These are phyloP conservation scores for Anolis carolinensis DNA, from an alignment of 2,113 vertebrate species.

Conservation along the genomic window DNA sequence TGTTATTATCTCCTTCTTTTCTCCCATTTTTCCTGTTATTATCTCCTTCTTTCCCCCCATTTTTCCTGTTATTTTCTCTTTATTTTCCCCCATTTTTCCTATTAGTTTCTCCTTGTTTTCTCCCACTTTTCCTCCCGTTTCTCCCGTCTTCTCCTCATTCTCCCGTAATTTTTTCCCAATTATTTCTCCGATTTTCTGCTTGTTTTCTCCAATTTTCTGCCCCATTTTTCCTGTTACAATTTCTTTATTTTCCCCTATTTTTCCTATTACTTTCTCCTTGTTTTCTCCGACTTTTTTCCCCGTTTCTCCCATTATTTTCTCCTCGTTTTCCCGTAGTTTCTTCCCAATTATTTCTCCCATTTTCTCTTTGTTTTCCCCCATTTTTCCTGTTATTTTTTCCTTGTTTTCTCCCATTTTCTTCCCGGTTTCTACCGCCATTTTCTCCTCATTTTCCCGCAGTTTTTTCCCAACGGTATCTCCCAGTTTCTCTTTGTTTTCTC, in stretches of 20 bases:
- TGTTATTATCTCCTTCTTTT: not conserved
- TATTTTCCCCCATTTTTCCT: not conserved
- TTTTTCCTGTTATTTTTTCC: not conserved
- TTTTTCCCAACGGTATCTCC: no score
- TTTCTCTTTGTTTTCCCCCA: not conserved
- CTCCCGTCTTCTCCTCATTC: accelerated
- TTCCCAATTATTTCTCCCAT: conserved; percentile 12
- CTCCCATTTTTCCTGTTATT: not conserved
- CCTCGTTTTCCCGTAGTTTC: not conserved
- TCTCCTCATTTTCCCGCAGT: not conserved
- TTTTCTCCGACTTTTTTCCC: accelerated
- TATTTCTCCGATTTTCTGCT: accelerated
- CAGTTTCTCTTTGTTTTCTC: not conserved
- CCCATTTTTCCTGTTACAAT: not conserved
- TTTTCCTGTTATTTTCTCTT: accelerated
- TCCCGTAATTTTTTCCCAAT: not conserved
- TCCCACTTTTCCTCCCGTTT: accelerated
- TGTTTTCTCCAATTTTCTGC: not conserved
- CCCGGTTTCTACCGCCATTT: no score
- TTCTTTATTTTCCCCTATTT: accelerated
- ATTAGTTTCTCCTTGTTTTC: accelerated
- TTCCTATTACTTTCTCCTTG: accelerated
- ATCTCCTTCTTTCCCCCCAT: not conserved
- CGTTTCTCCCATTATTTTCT: accelerated
- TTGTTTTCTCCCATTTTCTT: not conserved